Evolutionary conservation across 2,888 invertebrate genomes (phyloP), one percentile per base, ranked within the genome.

Genomic region (Macropis europaea): DNA sequence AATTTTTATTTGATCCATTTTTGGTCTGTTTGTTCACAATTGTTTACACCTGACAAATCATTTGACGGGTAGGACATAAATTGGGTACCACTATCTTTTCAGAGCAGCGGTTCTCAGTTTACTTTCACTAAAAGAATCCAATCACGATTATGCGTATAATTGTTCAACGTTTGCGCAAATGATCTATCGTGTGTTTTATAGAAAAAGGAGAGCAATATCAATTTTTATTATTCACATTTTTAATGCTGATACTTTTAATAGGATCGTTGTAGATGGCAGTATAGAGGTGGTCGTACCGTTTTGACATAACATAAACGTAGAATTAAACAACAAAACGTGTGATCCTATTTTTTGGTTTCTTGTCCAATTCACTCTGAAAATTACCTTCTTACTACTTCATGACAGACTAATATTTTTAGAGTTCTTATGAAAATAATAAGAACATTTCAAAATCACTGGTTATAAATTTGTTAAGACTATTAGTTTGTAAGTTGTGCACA

Each of bases 1-100:
- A 38, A 57, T 78, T 60, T 75, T 80, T 56, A 80, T 81, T 62
- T 74, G 53, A 54, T 73, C 80, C 78, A 80, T 76, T 63, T n/a
- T 73, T 66, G 59, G 28, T 50, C 11, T 11, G 28, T 42, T 9
- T 19, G n/a, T 52, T 68, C 34, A 11, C 22, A 5, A 43, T 64
- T 71, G 45, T 72, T 75, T 63, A 72, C 59, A 60, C 62, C 47
- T 53, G 64, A 17, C 17, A 28, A 24, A 62, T 24, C 53, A 62
- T 61, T 22, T 61, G 56, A 60, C 28, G 11, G 13, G 11, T 50
- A 6, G 24, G n/a, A n/a, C n/a, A n/a, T 15, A 13, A 36, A 50
- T 43, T 63, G 40, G 32, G 11, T 40, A 67, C 54, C 67, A 68
- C 67, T 59, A 43, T 17, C 13, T 9, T 38, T 22, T 1, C 5